Percentiles rank a stretch among this genome's conserved stretches.
Evolutionary conservation across 1,140 invertebrate species (phyloP).

Genomic region (Polypedilum pembai): DNA sequence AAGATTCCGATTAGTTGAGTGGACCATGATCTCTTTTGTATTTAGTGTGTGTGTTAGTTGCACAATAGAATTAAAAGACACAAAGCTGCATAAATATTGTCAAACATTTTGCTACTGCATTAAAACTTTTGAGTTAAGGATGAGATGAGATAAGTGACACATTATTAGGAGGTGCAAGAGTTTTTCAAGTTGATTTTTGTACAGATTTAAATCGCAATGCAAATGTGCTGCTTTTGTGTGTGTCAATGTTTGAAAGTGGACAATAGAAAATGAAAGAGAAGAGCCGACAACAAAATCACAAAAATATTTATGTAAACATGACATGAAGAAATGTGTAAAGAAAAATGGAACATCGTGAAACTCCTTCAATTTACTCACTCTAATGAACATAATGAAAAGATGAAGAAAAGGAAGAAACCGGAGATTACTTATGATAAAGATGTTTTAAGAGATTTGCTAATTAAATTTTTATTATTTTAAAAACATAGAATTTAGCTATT

Average conservation of each 20-base stretch:
- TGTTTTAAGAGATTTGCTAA: not conserved
- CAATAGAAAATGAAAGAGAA: not conserved
- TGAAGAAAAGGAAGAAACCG: too few species aligned
- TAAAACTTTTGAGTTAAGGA: not conserved
- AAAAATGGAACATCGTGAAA: slow-evolving; percentile 13
- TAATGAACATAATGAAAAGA: not conserved
- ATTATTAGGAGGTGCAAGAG: slow-evolving; percentile 10
- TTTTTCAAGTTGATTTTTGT: not conserved
- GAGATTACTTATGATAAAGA: not conserved
- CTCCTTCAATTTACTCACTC: not conserved
- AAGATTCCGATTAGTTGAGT: not conserved
- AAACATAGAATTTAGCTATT: not conserved
- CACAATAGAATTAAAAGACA: slow-evolving; percentile 12
- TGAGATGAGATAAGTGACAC: not conserved
- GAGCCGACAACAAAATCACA: not conserved
- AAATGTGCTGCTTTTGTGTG: not conserved
- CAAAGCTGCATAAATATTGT: not conserved
- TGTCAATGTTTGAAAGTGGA: not conserved
- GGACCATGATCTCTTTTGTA: slow-evolving; percentile 14
- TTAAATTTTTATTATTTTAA: not conserved
- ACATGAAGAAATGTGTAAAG: not conserved
- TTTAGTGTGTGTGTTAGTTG: not conserved
- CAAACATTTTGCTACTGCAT: not conserved
- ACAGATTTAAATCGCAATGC: not conserved
- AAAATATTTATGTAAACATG: not conserved